Percentiles rank a stretch among this genome's conserved stretches.
Conservation (phyloP, 2,888 invertebrate genomes). For the Yponomeuta plumbellus region DNA sequence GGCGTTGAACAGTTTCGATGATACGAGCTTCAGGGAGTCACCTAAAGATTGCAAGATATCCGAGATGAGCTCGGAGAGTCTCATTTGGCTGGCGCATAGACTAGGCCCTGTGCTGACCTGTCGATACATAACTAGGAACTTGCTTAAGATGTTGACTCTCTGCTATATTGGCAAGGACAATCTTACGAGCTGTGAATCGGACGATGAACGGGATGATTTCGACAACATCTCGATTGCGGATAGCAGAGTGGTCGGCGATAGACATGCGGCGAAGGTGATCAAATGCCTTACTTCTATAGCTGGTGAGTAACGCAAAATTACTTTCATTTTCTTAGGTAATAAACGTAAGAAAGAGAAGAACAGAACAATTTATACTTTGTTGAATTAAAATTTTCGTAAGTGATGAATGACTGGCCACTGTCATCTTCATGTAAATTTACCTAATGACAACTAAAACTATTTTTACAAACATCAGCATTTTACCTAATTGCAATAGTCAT, state of each 20-base stretch:
- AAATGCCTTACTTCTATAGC: conserved; percentile 93
- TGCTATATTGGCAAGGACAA: conserved; percentile 94
- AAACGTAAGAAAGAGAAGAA: no score
- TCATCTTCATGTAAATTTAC: no score
- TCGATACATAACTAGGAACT: conserved; percentile 91
- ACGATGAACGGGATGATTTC: conserved; percentile 57
- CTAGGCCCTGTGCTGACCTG: conserved; percentile 96
- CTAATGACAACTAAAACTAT: no score
- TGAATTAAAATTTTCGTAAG: no score
- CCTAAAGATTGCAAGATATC: conserved; percentile 79
- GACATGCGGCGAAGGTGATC: conserved; percentile 89
- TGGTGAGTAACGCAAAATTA: conserved; percentile 64
- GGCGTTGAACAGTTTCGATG: conserved; percentile 33
- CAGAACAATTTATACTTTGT: no score
- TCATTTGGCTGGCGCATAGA: conserved; percentile 94
- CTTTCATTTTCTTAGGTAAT: neutral
- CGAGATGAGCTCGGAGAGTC: conserved; percentile 90
- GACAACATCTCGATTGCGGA: conserved; percentile 80
- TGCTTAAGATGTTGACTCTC: conserved; percentile 94
- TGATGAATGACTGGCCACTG: no score
- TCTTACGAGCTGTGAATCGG: conserved; percentile 70
- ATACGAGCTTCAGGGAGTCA: conserved; percentile 33
- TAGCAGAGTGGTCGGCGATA: conserved; percentile 84
- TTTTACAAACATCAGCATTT: no score
- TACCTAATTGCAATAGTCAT: no score